A percentile compares a stretch with the other conserved stretches of the same genome.
These are phyloP conservation scores for Vireo altiloquus DNA, from an alignment of 2,113 vertebrate species.

Conservation along the genomic window DNA sequence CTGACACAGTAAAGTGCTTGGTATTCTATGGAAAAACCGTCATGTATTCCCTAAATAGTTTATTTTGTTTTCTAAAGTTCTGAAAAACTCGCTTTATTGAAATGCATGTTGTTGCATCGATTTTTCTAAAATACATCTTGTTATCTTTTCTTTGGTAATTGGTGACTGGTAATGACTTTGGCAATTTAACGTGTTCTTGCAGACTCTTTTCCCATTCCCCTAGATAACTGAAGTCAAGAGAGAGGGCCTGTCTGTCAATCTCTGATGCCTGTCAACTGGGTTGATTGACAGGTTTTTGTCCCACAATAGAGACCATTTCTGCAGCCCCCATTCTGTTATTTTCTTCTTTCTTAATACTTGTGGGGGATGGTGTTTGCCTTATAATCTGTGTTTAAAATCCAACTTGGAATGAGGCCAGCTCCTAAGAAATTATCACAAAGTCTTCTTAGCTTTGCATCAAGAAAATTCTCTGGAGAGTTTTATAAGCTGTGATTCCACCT, in stretches of 20 bases:
- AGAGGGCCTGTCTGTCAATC: conserved; percentile 81
- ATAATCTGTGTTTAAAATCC: conserved; percentile 83
- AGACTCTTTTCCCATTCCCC: conserved; percentile 84
- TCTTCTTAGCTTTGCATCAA: conserved; percentile 78
- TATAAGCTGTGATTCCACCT: conserved; percentile 75
- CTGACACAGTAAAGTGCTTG: conserved; percentile 53
- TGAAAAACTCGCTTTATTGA: conserved; percentile 79
- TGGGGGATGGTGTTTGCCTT: conserved; percentile 82
- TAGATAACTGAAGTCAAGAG: conserved; percentile 84
- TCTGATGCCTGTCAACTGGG: conserved; percentile 80
- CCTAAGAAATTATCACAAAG: conserved; percentile 77
- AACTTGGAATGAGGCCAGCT: conserved; percentile 76
- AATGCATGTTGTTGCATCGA: conserved; percentile 84
- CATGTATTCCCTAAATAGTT: conserved; percentile 82
- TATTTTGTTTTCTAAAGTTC: conserved; percentile 83
- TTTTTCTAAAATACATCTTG: conserved; percentile 86
- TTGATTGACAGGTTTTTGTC: conserved; percentile 91
- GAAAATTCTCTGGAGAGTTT: conserved; percentile 74
- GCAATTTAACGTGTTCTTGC: conserved; percentile 87
- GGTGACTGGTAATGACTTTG: conserved; percentile 94
- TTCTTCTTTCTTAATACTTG: conserved; percentile 76
- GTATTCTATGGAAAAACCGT: conserved; percentile 70
- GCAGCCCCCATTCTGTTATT: conserved; percentile 77
- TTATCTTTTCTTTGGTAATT: conserved; percentile 94
- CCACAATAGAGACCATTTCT: conserved; percentile 81